Evolutionary conservation across 2,113 vertebrate species (phyloP).

Genomic region (Pycnonotus jocosus): DNA sequence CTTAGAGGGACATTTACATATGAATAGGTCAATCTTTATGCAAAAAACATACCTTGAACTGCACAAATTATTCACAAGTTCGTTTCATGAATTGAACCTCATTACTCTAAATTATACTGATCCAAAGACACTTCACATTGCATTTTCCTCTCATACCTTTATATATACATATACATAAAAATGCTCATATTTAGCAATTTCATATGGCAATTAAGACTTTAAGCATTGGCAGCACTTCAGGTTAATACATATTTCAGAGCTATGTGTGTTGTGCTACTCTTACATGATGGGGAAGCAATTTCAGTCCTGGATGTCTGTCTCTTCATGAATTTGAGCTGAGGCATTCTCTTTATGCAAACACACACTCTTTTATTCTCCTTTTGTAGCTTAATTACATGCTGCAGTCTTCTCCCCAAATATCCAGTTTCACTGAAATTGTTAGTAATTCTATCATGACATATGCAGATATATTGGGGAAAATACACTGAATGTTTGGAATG

Average conservation of each 20-base stretch:
- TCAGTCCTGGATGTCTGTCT: neutral
- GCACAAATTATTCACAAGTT: neutral
- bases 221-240: neutral
- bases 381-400: neutral
- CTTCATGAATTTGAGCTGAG: neutral
- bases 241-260: neutral
- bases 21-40: neutral
- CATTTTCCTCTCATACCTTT: neutral
- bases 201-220: neutral
- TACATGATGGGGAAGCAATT: neutral
- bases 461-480: neutral
- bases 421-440: conserved; percentile 5
- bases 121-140: neutral
- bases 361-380: neutral
- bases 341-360: neutral
- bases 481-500: neutral
- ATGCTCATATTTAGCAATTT: neutral
- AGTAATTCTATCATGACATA: conserved; percentile 4
- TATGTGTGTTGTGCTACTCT: neutral
- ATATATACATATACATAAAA: neutral
- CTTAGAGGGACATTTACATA: neutral
- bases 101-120: neutral
- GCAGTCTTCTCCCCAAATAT: neutral
- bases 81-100: neutral
- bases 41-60: neutral